These are phyloP conservation scores for Cygnus atratus DNA, from an alignment of 2,113 vertebrate species.

Conservation along the genomic window DNA sequence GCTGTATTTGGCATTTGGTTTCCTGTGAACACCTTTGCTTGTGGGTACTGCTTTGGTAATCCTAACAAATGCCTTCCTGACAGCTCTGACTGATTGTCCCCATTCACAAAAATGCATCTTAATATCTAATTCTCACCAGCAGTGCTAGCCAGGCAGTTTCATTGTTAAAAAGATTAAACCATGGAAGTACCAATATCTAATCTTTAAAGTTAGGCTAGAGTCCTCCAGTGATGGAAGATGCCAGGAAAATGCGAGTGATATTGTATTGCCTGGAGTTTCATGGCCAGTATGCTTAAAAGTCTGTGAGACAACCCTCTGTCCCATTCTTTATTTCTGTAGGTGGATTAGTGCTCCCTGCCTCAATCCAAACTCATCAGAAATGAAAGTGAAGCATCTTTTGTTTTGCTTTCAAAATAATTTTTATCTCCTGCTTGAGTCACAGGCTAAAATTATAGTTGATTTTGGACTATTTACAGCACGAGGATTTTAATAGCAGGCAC, in stretches of 20 bases:
- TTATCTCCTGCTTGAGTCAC: not conserved
- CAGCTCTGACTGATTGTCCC: not conserved
- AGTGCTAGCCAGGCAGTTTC: not conserved
- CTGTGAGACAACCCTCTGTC: not conserved
- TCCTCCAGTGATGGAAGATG: not conserved
- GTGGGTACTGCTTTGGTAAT: not conserved
- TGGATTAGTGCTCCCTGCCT: not conserved
- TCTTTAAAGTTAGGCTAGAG: not conserved
- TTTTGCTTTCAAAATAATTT: not conserved
- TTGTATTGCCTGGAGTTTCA: not conserved
- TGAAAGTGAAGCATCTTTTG: slow-evolving; percentile 29
- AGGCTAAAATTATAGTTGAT: slow-evolving; percentile 34
- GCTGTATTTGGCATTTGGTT: not conserved
- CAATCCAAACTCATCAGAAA: not conserved
- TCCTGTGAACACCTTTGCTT: not conserved
- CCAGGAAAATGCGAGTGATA: not conserved
- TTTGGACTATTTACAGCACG: slow-evolving; percentile 43
- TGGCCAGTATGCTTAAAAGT: not conserved
- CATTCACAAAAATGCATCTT: not conserved
- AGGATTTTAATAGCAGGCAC: slow-evolving; percentile 21
- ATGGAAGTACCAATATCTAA: not conserved
- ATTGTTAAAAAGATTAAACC: slow-evolving; percentile 20
- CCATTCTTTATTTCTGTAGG: not conserved
- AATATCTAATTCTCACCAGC: not conserved
- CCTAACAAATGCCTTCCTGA: not conserved